Evolutionary conservation across 2,113 vertebrate genomes (phyloP).

Genomic region (Paradoxurus hermaphroditus): DNA sequence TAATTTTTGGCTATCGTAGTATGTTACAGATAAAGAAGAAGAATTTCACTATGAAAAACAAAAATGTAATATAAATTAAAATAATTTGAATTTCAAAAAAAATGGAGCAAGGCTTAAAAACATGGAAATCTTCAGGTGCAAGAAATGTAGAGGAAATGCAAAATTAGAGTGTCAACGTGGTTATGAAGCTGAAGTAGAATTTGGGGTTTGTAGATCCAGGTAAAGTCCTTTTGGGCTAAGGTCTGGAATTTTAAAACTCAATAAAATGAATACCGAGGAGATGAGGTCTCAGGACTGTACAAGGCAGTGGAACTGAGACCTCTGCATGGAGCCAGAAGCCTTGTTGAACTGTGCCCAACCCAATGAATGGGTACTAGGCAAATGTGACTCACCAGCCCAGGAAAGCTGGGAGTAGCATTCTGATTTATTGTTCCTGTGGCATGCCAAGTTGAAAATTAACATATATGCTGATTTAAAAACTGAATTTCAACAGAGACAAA

Average conservation of each 20-base stretch:
- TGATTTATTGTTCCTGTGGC: neutral
- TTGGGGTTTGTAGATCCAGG: neutral
- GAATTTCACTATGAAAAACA: neutral
- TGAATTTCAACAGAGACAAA: neutral
- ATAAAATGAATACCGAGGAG: neutral
- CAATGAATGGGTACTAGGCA: neutral
- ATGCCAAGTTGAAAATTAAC: neutral
- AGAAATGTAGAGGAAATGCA: neutral
- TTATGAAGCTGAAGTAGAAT: neutral
- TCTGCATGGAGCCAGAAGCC: neutral
- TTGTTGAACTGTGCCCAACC: neutral
- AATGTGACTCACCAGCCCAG: neutral
- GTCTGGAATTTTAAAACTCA: neutral
- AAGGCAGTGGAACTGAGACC: neutral
- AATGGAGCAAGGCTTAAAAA: neutral
- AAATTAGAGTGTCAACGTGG: neutral
- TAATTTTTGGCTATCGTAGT: neutral
- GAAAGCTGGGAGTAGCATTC: neutral
- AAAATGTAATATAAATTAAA: neutral
- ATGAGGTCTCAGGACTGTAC: neutral
- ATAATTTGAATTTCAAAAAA: neutral
- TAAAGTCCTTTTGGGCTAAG: neutral
- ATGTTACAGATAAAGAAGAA: neutral
- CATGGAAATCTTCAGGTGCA: neutral
- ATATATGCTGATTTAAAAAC: neutral